These are phyloP conservation scores for Melinaea marsaeus DNA, from an alignment of 2,888 invertebrate species.

Conservation along the genomic window DNA sequence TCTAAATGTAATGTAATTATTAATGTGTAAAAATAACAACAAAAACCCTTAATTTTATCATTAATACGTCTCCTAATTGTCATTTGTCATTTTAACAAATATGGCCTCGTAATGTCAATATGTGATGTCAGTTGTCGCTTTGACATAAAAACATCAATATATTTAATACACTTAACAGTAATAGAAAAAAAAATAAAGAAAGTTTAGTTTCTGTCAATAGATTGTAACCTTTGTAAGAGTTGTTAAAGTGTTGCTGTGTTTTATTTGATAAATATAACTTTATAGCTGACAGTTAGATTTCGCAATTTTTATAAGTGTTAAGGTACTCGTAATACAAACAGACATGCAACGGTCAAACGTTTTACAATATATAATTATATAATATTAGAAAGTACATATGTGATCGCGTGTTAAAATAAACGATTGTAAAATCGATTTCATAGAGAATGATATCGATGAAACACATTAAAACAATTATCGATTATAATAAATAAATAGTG, in stretches of 20 bases:
- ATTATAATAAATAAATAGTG: constrained; percentile 60
- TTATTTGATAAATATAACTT: constrained; percentile 3
- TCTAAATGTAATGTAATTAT: too few species aligned
- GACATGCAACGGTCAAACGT: neutral
- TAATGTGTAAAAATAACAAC: too few species aligned
- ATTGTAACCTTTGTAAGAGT: neutral
- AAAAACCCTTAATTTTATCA: too few species aligned
- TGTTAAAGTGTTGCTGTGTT: neutral
- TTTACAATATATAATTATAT: neutral
- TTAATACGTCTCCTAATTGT: too few species aligned
- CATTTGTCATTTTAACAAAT: too few species aligned
- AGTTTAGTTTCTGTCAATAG: too few species aligned
- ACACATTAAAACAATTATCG: constrained; percentile 64
- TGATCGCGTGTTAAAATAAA: constrained; percentile 57
- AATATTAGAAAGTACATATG: constrained; percentile 1
- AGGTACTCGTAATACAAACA: neutral
- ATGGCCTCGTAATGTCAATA: too few species aligned
- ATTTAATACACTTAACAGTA: too few species aligned
- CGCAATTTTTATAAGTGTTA: neutral
- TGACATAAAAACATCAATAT: too few species aligned
- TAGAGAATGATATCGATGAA: constrained; percentile 45
- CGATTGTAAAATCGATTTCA: constrained; percentile 61
- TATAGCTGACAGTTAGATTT: neutral
- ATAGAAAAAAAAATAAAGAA: too few species aligned
- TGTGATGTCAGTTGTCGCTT: too few species aligned